Conservation (phyloP, 2,797 vertebrate species). For the Manis crassicaudata region DNA sequence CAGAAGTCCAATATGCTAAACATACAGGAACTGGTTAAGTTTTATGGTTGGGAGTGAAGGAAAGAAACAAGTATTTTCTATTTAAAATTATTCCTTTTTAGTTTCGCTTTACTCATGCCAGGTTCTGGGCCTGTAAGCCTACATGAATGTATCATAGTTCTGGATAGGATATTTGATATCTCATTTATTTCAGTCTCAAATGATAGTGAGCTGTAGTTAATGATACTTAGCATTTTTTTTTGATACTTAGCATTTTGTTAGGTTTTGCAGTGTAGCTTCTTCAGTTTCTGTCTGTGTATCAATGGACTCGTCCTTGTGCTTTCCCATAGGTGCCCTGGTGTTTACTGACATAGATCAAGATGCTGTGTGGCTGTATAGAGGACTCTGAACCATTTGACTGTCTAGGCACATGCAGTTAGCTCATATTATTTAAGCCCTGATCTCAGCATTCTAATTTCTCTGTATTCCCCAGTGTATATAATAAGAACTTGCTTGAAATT, state of each 20-base stretch:
- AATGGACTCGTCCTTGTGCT: constrained; percentile 37
- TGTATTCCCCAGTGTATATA: constrained; percentile 59
- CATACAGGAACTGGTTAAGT: not conserved
- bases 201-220: constrained; percentile 35
- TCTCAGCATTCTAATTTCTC: constrained; percentile 62
- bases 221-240: not conserved
- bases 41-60: not conserved
- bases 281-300: not conserved
- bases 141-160: constrained; percentile 43
- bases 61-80: constrained; percentile 38
- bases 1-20: not conserved
- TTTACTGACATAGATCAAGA: constrained; percentile 39
- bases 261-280: not conserved
- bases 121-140: not conserved
- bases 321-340: not conserved
- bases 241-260: constrained; percentile 11
- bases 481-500: constrained; percentile 62
- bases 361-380: not conserved
- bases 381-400: constrained; percentile 24
- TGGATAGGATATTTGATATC: constrained; percentile 32
- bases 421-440: constrained; percentile 58
- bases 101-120: constrained; percentile 54
- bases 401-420: not conserved
- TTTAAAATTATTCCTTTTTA: constrained; percentile 40
- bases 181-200: constrained; percentile 37